Evolutionary conservation across 1,140 invertebrate genomes (phyloP), one percentile per base, ranked within the genome.

Genomic region (Cotesia glomerata): DNA sequence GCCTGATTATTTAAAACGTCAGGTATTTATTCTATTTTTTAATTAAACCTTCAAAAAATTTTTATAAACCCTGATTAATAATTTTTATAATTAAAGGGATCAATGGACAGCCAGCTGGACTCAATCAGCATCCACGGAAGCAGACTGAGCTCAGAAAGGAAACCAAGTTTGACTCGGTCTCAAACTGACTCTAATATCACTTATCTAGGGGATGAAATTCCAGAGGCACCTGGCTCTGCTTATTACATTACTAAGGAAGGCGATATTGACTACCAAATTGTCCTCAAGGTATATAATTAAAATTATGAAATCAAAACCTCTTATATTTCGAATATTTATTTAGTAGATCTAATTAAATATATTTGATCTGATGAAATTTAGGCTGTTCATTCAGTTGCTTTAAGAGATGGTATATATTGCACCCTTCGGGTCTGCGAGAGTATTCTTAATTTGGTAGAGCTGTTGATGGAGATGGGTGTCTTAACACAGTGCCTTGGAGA

Each of bases 241-340:
- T 91, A 92, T 82, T 99, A 98, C 78, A 98, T 99, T 35, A 98
- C 97, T 35, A 93, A 93, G 79, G 95, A 98, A 80, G 98, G 98
- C 0, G 93, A 97, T 80, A 92, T 99, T 54, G 95, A 98, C 85
- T 91, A 95, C 74, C 91, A 93, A 85, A 93, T 99, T 7, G 92
- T 99, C 2, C 86, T 99, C 13, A 95, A 96, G 89, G 94, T 94
- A 87, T 56, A 39, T 61, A 26, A 18, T 18, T 26, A 70, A n/a
- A 39, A n/a, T n/a, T n/a, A n/a, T n/a, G n/a, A n/a, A n/a, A n/a
- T n/a, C n/a, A n/a, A n/a, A n/a, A n/a, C n/a, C n/a, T n/a, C n/a
- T n/a, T n/a, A n/a, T n/a, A n/a, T n/a, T n/a, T n/a, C n/a, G n/a
- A n/a, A n/a, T n/a, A n/a, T n/a, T n/a, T n/a, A n/a, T n/a, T n/a